Conservation (phyloP, 92 coral and sea anemone species). For the Metridium senile region DNA sequence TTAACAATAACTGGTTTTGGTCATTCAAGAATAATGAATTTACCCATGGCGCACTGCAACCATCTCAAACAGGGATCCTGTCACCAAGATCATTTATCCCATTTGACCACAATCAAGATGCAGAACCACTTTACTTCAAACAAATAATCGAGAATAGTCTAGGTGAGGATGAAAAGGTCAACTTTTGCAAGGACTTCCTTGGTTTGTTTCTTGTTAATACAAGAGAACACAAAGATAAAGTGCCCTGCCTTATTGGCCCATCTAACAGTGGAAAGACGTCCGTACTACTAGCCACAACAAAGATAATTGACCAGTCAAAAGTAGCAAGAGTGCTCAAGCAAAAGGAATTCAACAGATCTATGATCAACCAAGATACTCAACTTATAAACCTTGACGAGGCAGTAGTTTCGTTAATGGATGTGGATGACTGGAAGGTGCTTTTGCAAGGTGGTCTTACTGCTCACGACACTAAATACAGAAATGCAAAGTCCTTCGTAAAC, state of each 20-base stretch:
- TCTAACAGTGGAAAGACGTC: slow-evolving; percentile 45
- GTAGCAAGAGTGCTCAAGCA: slow-evolving; percentile 26
- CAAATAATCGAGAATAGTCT: slow-evolving; percentile 21
- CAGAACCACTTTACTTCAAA: slow-evolving; percentile 22
- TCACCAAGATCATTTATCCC: no score
- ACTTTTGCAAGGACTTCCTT: slow-evolving; percentile 22
- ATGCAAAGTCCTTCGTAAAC: neutral
- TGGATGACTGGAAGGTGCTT: slow-evolving; percentile 44
- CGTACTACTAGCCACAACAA: slow-evolving; percentile 13
- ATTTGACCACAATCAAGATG: slow-evolving; percentile 8
- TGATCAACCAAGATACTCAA: slow-evolving; percentile 27
- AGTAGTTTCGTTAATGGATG: slow-evolving; percentile 6
- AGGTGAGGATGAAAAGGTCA: neutral
- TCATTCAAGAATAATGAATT: neutral
- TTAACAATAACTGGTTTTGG: slow-evolving; percentile 22
- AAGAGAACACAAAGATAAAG: slow-evolving; percentile 29
- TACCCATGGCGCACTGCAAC: neutral
- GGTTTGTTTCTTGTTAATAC: neutral
- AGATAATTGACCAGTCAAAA: slow-evolving; percentile 7
- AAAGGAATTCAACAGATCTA: slow-evolving; percentile 25
- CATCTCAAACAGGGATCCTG: neutral
- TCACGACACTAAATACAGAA: slow-evolving; percentile 29
- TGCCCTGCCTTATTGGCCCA: slow-evolving; percentile 40
- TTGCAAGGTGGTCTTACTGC: slow-evolving; percentile 33
- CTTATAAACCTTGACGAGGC: slow-evolving; percentile 33